Conservation (phyloP, 2,888 invertebrate species). For the Brenthis daphne region DNA sequence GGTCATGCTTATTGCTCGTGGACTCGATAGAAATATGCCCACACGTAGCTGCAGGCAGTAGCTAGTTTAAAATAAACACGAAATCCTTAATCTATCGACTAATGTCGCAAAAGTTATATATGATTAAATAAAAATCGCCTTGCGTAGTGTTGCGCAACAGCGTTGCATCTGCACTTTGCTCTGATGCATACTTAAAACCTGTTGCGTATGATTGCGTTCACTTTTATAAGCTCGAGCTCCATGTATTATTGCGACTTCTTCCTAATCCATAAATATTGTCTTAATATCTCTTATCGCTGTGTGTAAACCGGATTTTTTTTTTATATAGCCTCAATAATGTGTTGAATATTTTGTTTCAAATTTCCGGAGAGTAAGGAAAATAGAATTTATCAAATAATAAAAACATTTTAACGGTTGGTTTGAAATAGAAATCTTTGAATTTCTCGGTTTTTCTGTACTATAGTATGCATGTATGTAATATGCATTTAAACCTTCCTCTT, state of each 20-base stretch:
- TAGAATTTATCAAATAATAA: too few species aligned
- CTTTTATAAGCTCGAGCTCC: constrained; percentile 28
- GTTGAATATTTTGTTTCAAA: too few species aligned
- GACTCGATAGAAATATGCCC: too few species aligned
- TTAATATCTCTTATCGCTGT: constrained; percentile 23
- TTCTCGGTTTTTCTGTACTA: too few species aligned
- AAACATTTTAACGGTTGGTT: too few species aligned
- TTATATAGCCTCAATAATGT: neutral
- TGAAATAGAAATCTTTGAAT: too few species aligned
- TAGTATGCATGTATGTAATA: too few species aligned
- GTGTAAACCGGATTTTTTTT: constrained; percentile 20
- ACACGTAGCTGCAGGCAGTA: too few species aligned
- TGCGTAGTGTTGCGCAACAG: constrained; percentile 52
- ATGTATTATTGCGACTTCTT: constrained; percentile 29
- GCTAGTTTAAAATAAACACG: too few species aligned
- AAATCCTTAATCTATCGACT: constrained; percentile 4
- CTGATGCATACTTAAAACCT: constrained; percentile 59
- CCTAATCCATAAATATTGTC: constrained; percentile 32
- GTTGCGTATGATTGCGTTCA: constrained; percentile 51
- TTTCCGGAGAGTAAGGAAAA: too few species aligned
- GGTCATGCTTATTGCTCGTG: too few species aligned
- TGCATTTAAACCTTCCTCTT: too few species aligned
- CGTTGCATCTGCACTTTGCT: constrained; percentile 52
- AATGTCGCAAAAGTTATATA: constrained; percentile 32
- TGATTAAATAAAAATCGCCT: constrained; percentile 39